Base-by-base conservation (phyloP, 2,797 vertebrate genomes). In the Scomberomorus guttatus region DNA sequence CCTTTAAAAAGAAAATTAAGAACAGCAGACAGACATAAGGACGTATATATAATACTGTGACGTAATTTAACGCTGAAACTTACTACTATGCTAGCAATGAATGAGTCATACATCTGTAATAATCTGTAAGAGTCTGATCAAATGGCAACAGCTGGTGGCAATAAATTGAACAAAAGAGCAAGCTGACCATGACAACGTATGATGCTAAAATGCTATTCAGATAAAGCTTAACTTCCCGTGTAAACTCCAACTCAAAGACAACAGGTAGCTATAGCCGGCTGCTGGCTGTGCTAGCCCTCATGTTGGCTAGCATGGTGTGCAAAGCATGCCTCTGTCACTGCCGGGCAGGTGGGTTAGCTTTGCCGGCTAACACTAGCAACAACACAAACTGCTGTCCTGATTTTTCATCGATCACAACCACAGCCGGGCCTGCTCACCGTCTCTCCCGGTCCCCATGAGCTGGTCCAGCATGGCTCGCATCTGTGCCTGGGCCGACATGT, bases 401-500 rank as follows among this genome's bases (percentile, higher is more conserved):
- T 37, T n/a, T 18, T 7, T 55, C 10, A 9, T 17, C 5, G 1
- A 42, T 18, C 6, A 25, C 14, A 5, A 17, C 34, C 27, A 42
- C 29, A 7, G 6, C 17, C 14, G 1, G 29, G 13, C 3, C 2
- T 10, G 75, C 96, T 97, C 95, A 99, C 98, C 98, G 92, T 99
- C 98, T 96, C 98, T 96, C 84, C 97, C 96, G 22, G 98, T 99
- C 87, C 98, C 98, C 98, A 99, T 99, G 70, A 99, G 95, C 95
- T 99, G 98, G 95, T 99, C 98, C 94, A 99, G 95, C 98, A 99
- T 98, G 79, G 98, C 97, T 92, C 98, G 94, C 98, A 99, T 99
- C 94, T 99, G 98, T 68, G 98, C 98, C 93, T 99, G 98, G 91
- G 98, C 98, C 96, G 98, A 99, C 98, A 99, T 99, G 87, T 93